Evolutionary conservation across 2,797 vertebrate species (phyloP).

Genomic region (Picus viridis): DNA sequence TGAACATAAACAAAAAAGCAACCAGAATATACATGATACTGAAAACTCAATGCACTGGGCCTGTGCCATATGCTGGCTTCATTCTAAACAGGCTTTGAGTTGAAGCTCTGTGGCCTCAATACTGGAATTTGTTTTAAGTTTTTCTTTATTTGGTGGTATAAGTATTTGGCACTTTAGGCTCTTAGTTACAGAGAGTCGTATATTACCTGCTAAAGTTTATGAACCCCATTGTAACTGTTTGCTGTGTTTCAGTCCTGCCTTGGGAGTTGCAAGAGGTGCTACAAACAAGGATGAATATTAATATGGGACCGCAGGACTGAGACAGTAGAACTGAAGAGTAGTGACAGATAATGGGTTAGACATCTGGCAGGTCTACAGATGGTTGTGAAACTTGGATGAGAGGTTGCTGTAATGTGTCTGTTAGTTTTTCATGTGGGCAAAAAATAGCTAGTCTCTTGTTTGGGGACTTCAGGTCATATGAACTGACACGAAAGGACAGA

Average conservation of each 20-base stretch:
- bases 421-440: background rate
- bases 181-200: background rate
- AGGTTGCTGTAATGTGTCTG: background rate
- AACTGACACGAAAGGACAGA: conserved; percentile 95
- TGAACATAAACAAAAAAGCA: background rate
- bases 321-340: background rate
- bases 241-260: background rate
- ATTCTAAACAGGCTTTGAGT: background rate
- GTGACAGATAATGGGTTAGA: background rate
- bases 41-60: background rate
- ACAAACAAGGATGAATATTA: background rate
- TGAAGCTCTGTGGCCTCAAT: background rate
- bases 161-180: background rate
- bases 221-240: background rate
- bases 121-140: background rate
- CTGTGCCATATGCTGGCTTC: background rate
- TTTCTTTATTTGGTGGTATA: background rate
- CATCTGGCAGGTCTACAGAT: background rate
- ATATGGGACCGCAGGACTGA: background rate
- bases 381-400: background rate
- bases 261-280: background rate
- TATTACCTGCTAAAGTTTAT: background rate
- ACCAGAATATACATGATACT: background rate
- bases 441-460: conserved; percentile 29
- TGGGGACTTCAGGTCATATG: conserved; percentile 87